A percentile compares a stretch with the other conserved stretches of the same genome.
Conservation (phyloP, 92 coral and sea anemone species). For the Pocillopora grandis region DNA sequence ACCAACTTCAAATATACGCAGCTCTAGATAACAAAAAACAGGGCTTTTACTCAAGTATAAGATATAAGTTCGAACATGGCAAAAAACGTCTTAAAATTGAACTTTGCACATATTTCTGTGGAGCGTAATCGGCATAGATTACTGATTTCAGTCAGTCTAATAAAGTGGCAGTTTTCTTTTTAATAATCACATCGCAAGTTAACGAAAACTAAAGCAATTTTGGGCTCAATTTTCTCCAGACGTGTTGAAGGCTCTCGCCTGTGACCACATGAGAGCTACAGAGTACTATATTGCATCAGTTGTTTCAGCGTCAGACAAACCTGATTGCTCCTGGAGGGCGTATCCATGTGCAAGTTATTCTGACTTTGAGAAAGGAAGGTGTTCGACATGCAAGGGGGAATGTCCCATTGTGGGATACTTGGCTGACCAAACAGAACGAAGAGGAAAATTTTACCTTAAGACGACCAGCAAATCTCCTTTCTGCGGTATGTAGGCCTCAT, state of each 20-base stretch:
- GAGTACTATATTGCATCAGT: constrained; percentile 54
- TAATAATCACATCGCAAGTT: not conserved
- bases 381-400: constrained; percentile 25
- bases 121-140: no score
- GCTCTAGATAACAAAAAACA: no score
- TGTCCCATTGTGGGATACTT: constrained; percentile 59
- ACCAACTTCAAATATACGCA: no score
- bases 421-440: constrained; percentile 20
- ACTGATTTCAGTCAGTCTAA: no score
- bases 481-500: constrained; percentile 40
- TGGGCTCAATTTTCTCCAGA: not conserved
- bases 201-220: no score
- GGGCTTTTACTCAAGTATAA: no score
- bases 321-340: constrained; percentile 45
- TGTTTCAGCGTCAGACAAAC: no score
- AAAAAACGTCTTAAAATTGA: no score
- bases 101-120: no score
- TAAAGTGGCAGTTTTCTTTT: no score
- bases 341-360: constrained; percentile 43
- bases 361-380: constrained; percentile 45
- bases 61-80: no score
- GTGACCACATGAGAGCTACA: constrained; percentile 61
- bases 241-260: not conserved
- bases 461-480: constrained; percentile 40
- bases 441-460: constrained; percentile 31